phyloP scores from a whole-genome alignment of 2,113 vertebrate species.

The Oreochromis niloticus region DNA sequence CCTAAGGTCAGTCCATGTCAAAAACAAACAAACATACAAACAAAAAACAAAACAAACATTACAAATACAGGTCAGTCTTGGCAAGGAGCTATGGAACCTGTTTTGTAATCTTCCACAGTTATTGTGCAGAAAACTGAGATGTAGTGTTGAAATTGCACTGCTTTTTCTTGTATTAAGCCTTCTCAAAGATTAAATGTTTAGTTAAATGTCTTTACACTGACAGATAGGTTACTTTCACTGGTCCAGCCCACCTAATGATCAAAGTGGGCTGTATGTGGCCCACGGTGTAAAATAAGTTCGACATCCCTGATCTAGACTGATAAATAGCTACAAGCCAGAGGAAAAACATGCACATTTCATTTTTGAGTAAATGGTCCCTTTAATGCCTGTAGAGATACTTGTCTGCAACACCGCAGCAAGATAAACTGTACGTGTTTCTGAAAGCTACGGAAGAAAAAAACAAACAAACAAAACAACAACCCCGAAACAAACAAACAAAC shows the following conservation, averaged over 20 bases:
- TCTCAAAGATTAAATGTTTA: not conserved
- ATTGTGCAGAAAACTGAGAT: not conserved
- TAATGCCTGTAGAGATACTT: not conserved
- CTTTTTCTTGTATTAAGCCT: not conserved
- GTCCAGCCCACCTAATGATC: not conserved
- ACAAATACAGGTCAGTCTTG: not conserved
- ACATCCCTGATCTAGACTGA: not conserved
- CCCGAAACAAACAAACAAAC: not conserved
- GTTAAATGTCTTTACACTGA: not conserved
- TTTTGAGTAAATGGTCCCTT: not conserved
- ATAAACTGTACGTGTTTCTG: not conserved
- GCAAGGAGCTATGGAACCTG: not conserved
- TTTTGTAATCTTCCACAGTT: not conserved
- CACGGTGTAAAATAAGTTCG: not conserved
- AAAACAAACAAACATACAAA: not conserved
- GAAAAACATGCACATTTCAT: not conserved
- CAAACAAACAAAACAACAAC: not conserved
- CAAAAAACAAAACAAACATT: not conserved
- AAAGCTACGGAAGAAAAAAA: not conserved
- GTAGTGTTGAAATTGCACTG: not conserved
- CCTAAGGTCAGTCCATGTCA: not conserved
- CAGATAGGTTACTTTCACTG: not conserved
- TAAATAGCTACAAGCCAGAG: not conserved
- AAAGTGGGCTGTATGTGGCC: not conserved
- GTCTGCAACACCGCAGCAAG: not conserved